Base-by-base conservation (phyloP, 2,113 vertebrate genomes). In the Calonectris borealis region DNA sequence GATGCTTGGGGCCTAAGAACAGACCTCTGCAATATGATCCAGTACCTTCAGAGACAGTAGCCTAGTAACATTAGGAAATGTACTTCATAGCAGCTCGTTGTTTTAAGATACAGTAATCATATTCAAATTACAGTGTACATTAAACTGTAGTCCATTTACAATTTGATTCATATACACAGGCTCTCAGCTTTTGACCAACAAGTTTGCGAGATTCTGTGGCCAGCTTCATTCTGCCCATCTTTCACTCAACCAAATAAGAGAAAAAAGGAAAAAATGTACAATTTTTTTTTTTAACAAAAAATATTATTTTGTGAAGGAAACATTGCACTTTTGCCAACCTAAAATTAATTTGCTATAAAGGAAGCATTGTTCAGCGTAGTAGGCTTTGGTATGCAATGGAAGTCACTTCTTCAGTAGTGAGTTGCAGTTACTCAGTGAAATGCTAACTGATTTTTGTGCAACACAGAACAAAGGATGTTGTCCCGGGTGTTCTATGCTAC, bases 301-400 rank as follows among this genome's bases (percentile, higher is more conserved):
- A 96, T 96, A 97, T 96, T 98, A 98, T 97, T 97, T 97, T 90
- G 93, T 98, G 90, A 97, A 98, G 98, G 97, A 98, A 98, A 98
- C 98, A 99, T 99, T 99, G 99, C 99, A 99, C 99, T 98, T 99
- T 98, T 98, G 97, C 98, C 99, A 98, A 97, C 98, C 95, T 97
- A 97, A 99, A 97, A 97, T 97, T 95, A 96, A 94, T 93, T 97
- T 97, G 97, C 97, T 98, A 98, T 94, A 98, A 97, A 98, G 98
- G 97, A 98, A 98, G 94, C 97, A 97, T 92, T 92, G 94, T 98
- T 98, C 97, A 96, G 96, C 96, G 97, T 97, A 90, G 93, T 98
- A 87, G 86, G 98, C 99, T 99, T 99, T 99, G 99, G 99, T 99
- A 98, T 98, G 97, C 97, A 98, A 97, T 98, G 96, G 98, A 98